Conservation (phyloP, 1,140 invertebrate species). For the Bombus waltoni region DNA sequence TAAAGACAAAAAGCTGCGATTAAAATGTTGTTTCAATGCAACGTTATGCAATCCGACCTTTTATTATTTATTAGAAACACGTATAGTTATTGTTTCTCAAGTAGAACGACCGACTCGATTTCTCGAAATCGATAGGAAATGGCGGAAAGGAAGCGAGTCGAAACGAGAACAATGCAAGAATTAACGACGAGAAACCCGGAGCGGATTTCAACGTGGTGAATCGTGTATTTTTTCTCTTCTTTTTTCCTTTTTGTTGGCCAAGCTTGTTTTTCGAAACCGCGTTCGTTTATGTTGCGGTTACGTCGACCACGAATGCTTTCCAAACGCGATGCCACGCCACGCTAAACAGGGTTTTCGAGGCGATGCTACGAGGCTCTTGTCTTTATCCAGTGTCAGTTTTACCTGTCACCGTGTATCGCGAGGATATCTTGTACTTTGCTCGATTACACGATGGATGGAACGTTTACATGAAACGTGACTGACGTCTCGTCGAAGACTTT, state of each 20-base stretch:
- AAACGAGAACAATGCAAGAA: constrained; percentile 1
- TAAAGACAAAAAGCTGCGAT: too few species aligned
- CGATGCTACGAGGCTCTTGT: neutral
- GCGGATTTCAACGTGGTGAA: constrained; percentile 35
- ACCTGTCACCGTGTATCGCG: constrained; percentile 37
- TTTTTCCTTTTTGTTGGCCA: constrained; percentile 14
- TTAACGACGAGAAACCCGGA: constrained; percentile 7
- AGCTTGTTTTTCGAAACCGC: constrained; percentile 61
- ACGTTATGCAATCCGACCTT: too few species aligned
- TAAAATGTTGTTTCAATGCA: too few species aligned
- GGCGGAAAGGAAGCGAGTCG: neutral
- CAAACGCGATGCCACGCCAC: constrained; percentile 43
- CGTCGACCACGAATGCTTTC: constrained; percentile 55
- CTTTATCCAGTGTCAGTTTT: constrained; percentile 20
- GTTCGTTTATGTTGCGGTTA: constrained; percentile 68
- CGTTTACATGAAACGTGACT: constrained; percentile 36
- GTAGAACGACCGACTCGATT: neutral
- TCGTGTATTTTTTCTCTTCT: constrained; percentile 8
- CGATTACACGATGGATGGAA: constrained; percentile 47
- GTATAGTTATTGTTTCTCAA: neutral
- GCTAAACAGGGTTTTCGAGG: constrained; percentile 1
- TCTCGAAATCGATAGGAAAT: neutral
- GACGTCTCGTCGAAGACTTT: constrained; percentile 6
- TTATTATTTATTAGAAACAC: too few species aligned
- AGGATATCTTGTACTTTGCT: constrained; percentile 34